Evolutionary conservation across 2,113 vertebrate genomes (phyloP), one percentile per base, ranked within the genome.

Genomic region (Otocyon megalotis): DNA sequence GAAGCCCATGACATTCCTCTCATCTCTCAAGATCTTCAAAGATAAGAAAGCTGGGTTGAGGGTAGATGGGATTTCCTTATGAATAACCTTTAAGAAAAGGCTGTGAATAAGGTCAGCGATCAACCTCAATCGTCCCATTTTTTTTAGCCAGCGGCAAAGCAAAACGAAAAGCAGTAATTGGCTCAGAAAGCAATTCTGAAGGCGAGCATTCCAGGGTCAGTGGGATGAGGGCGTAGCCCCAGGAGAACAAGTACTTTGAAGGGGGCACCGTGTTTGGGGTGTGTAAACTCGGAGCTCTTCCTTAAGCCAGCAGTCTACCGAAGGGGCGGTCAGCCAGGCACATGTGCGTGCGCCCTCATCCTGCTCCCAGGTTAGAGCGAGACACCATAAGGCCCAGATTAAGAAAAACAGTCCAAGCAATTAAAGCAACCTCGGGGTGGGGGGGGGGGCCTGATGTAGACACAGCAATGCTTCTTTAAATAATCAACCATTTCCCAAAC

Each of bases 11-110:
- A 91, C n/a, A 28, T 35, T 65, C 84, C 58, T 62, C 72, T 65
- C 81, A 43, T 76, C 58, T 50, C 72, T 60, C 81, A 35, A 85
- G 69, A 87, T 50, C 20, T 71, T 77, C 65, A 50, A 62, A 93
- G 67, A 69, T 20, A 67, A 62, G 62, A 92, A 80, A 89, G 37
- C 10, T 20, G 50, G 26, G 28, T 37, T 93, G 85, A 91, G 96
- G 53, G 84, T 8, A 37, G 37, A 76, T 83, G 48, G 79, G 19
- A 95, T 95, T 74, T 89, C 80, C 90, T 94, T 92, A 88, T 28
- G 54, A 94, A 92, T 60, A 92, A 48, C 24, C 48, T 89, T 72
- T 62, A 56, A 65, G 37, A 95, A 71, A 89, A 56, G 20, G 48
- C 54, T 93, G 12, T 79, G 79, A 93, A 43, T 83, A 63, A 86